Evolutionary conservation across 2,888 invertebrate species (phyloP), one percentile per base, ranked within the genome.

Genomic region (Napeogenes sylphis): DNA sequence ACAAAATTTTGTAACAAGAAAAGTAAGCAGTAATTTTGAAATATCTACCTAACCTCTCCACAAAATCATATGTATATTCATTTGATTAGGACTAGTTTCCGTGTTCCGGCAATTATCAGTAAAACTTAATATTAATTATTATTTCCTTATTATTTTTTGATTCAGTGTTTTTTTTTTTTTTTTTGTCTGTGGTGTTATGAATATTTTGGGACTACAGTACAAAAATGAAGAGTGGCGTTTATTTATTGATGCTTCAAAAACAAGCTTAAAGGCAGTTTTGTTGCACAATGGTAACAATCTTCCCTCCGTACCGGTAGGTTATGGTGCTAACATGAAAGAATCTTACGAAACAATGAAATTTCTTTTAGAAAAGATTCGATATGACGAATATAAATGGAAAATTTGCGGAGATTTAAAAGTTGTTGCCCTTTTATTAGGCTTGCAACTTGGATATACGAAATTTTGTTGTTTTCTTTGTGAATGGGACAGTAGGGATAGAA

Each of bases 181-280:
- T n/a, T n/a, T n/a, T n/a, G n/a, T n/a, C n/a, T n/a, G n/a, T n/a
- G n/a, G n/a, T n/a, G n/a, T n/a, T n/a, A n/a, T n/a, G n/a, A n/a
- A n/a, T n/a, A n/a, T n/a, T n/a, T n/a, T n/a, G n/a, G n/a, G n/a
- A n/a, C n/a, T n/a, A n/a, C n/a, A n/a, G n/a, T 38, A 58, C 21
- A n/a, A 21, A 46, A 4, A 14, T 8, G 46, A 45, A 12, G 46
- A 58, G 10, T 58, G 58, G 46, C 4, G 58, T 13, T 32, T 58
- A 4, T 58, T 58, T 21, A 46, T 58, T 58, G 58, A 58, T n/a
- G 14, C 58, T 33, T 66, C 63, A 21, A 63, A 63, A 55, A 32
- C 45, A 35, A 63, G 63, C 35, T 46, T 66, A n/a, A 63, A 66
- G 58, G 66, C 66, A 55, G 66, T 66, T 4, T 58, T 66, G 13